Evolutionary conservation across 2,888 invertebrate species (phyloP).

Genomic region (Drosophila hamatofila): DNA sequence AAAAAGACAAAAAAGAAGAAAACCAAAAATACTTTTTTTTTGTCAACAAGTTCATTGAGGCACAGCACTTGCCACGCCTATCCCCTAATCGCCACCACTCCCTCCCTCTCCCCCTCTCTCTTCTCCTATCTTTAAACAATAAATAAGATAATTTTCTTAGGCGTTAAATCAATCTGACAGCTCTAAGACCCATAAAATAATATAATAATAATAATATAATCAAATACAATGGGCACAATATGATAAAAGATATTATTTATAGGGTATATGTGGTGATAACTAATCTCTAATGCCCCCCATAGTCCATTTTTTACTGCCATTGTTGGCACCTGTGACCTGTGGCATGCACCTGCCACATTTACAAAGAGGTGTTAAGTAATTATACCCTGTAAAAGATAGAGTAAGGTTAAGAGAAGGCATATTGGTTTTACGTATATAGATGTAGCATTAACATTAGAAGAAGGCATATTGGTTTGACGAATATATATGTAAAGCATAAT

Average conservation of each 20-base stretch:
- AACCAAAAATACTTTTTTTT: constrained; percentile 12
- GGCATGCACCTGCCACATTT: constrained; percentile 43
- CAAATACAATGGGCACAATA: constrained; percentile 5
- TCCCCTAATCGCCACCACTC: not conserved
- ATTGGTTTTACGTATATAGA: not conserved
- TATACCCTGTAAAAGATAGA: constrained; percentile 1
- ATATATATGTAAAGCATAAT: too few relatives aligned
- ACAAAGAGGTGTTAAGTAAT: constrained; percentile 64
- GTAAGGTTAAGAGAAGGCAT: not conserved
- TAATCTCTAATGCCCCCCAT: not conserved
- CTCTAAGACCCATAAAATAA: not conserved
- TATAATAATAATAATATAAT: too few relatives aligned
- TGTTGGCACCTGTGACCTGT: constrained; percentile 29
- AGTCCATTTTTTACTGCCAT: not conserved
- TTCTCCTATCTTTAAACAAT: constrained; percentile 41
- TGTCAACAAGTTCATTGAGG: constrained; percentile 66
- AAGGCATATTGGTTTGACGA: not conserved
- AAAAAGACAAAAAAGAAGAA: constrained; percentile 5
- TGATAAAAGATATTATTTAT: constrained; percentile 17
- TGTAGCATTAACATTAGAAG: too few relatives aligned
- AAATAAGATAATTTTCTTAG: constrained; percentile 61
- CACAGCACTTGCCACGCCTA: constrained; percentile 19
- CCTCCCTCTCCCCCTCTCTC: not conserved
- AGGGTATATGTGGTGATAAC: constrained; percentile 8
- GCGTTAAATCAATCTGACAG: constrained; percentile 29